Percentiles rank a stretch among this genome's conserved stretches.
phyloP scores from a whole-genome alignment of 2,888 invertebrate genomes.

The Seira sanloemensis region DNA sequence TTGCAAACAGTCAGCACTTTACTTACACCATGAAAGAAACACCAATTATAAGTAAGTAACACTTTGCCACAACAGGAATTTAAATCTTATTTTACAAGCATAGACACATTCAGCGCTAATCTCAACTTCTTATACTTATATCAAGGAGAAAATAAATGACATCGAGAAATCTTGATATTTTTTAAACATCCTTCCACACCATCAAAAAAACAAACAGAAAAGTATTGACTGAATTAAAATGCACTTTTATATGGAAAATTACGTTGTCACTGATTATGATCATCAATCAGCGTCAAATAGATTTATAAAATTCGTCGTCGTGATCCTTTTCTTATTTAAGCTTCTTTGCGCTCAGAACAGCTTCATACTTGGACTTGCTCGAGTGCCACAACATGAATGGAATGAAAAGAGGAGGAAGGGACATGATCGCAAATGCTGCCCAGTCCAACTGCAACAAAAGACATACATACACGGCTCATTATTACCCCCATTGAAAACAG shows the following conservation, averaged over 20 bases:
- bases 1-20: not conserved
- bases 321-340: slow-evolving; percentile 61
- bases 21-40: no score
- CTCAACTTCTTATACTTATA: not conserved
- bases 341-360: slow-evolving; percentile 70
- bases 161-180: slow-evolving; percentile 7
- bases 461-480: no score
- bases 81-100: not conserved
- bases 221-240: slow-evolving; percentile 5
- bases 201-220: not conserved
- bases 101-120: no score
- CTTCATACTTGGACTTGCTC: slow-evolving; percentile 95
- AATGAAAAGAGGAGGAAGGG: slow-evolving; percentile 94
- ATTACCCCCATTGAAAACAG: no score
- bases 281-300: not conserved
- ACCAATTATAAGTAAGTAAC: slow-evolving; percentile 10
- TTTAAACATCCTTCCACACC: not conserved
- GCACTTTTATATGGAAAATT: not conserved
- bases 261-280: not conserved
- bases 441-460: slow-evolving; percentile 84
- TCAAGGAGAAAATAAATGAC: slow-evolving; percentile 15
- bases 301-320: not conserved
- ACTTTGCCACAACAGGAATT: not conserved
- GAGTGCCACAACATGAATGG: slow-evolving; percentile 96
- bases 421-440: slow-evolving; percentile 97